Evolutionary conservation across 2,888 invertebrate species (phyloP).

Genomic region (Tachina grossa): DNA sequence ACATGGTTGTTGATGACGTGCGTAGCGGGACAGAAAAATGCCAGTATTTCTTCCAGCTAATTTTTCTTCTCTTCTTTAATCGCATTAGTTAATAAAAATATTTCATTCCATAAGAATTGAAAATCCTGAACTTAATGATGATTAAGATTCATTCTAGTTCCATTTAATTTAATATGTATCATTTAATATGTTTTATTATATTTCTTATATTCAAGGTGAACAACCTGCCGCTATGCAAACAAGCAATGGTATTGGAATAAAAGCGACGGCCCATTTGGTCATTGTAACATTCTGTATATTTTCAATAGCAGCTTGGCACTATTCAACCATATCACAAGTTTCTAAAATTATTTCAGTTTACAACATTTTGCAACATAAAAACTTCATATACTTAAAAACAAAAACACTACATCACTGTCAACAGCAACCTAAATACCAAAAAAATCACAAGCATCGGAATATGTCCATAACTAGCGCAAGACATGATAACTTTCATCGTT

Average conservation of each 20-base stretch:
- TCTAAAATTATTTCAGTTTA: slow-evolving; percentile 58
- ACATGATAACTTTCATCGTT: slow-evolving; percentile 56
- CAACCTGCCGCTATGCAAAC: slow-evolving; percentile 94
- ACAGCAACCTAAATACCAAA: slow-evolving; percentile 31
- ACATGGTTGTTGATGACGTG: too few species aligned
- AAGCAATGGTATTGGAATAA: slow-evolving; percentile 84
- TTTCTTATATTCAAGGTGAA: slow-evolving; percentile 85
- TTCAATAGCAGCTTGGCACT: slow-evolving; percentile 75
- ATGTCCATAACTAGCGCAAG: not conserved
- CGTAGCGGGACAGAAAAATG: too few species aligned
- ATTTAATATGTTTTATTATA: not conserved
- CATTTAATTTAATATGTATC: not conserved
- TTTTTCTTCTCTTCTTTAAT: too few species aligned
- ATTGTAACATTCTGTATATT: slow-evolving; percentile 77
- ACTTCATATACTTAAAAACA: slow-evolving; percentile 32
- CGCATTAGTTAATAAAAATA: too few species aligned
- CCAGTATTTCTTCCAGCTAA: too few species aligned
- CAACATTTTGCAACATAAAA: slow-evolving; percentile 45
- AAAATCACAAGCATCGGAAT: slow-evolving; percentile 19
- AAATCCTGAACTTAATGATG: too few species aligned
- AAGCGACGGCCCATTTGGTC: slow-evolving; percentile 73
- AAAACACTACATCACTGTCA: slow-evolving; percentile 30
- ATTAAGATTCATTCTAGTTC: not conserved
- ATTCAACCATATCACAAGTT: slow-evolving; percentile 81
- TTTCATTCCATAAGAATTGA: too few species aligned